A percentile compares a stretch with the other conserved stretches of the same genome.
phyloP scores from a whole-genome alignment of 2,888 invertebrate species.

The Nomada flava region DNA sequence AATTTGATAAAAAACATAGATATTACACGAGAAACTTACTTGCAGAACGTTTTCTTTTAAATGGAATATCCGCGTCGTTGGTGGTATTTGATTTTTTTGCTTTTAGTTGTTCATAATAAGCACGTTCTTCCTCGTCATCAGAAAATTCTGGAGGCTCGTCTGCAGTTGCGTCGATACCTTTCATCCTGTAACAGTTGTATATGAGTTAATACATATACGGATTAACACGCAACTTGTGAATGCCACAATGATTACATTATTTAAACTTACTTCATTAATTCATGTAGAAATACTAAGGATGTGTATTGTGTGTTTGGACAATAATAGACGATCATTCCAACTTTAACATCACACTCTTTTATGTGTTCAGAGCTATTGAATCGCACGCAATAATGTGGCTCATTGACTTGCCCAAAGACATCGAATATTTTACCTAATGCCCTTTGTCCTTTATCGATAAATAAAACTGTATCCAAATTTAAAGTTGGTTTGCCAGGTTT shows the following conservation, averaged over 20 bases:
- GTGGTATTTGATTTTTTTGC: slow-evolving; percentile 67
- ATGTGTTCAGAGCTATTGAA: slow-evolving; percentile 94
- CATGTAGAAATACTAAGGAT: slow-evolving; percentile 90
- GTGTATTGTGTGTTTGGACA: slow-evolving; percentile 93
- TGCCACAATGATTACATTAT: neutral
- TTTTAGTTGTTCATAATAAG: slow-evolving; percentile 75
- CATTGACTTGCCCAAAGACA: slow-evolving; percentile 94
- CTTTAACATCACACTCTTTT: slow-evolving; percentile 87
- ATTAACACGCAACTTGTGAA: neutral
- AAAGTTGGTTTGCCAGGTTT: slow-evolving; percentile 90
- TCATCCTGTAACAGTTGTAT: slow-evolving; percentile 85
- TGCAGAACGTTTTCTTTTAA: slow-evolving; percentile 66
- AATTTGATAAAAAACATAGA: neutral
- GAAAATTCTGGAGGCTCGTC: slow-evolving; percentile 95
- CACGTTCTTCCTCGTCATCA: slow-evolving; percentile 94
- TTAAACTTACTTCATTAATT: slow-evolving; percentile 88
- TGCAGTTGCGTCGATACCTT: slow-evolving; percentile 96
- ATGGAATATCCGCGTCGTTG: slow-evolving; percentile 47
- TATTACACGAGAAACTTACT: slow-evolving; percentile 50
- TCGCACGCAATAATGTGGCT: slow-evolving; percentile 95
- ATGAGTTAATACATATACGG: slow-evolving; percentile 1
- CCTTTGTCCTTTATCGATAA: slow-evolving; percentile 91
- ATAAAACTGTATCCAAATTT: slow-evolving; percentile 94
- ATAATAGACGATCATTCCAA: slow-evolving; percentile 91
- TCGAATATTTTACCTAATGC: slow-evolving; percentile 94